A percentile compares a stretch with the other conserved stretches of the same genome.
Conservation (phyloP, 1,140 invertebrate species). For the Cyclina sinensis region DNA sequence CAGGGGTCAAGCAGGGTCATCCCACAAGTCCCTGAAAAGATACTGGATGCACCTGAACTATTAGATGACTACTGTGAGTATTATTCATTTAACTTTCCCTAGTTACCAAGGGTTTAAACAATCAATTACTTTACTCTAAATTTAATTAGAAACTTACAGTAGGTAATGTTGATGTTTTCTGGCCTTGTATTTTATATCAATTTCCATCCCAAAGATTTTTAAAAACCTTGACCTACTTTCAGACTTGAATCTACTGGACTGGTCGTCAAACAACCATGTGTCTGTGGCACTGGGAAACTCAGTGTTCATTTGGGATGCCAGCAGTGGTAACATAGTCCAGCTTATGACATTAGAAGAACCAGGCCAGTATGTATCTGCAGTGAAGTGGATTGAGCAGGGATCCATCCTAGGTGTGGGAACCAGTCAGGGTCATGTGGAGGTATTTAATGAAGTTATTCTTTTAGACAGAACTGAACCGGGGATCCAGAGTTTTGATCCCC, state of each 20-base stretch:
- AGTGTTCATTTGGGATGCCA: conserved; percentile 98
- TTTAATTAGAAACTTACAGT: no score
- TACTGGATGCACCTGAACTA: conserved; percentile 99
- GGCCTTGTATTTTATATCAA: no score
- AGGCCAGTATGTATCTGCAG: conserved; percentile 93
- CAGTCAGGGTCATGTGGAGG: conserved; percentile 89
- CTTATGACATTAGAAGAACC: conserved; percentile 91
- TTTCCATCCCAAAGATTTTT: no score
- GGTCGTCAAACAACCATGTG: conserved; percentile 96
- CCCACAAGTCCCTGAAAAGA: conserved; percentile 96
- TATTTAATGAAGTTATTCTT: no score
- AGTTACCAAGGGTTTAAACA: no score
- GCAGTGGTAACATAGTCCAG: conserved; percentile 93
- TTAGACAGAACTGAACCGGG: no score
- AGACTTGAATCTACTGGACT: conserved; percentile 98
- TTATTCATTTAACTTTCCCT: no score
- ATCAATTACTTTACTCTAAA: no score
- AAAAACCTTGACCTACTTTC: conserved; percentile 42
- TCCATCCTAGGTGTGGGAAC: conserved; percentile 95
- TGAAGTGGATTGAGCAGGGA: conserved; percentile 96
- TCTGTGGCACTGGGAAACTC: conserved; percentile 95
- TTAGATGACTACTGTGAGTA: conserved; percentile 97
- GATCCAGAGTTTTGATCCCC: no score
- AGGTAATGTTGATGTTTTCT: no score
- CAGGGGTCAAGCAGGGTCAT: conserved; percentile 91